Percentiles rank a stretch among this genome's conserved stretches.
Conservation (phyloP, 2,113 vertebrate genomes). For the Cryptomyrus ogoouensis region DNA sequence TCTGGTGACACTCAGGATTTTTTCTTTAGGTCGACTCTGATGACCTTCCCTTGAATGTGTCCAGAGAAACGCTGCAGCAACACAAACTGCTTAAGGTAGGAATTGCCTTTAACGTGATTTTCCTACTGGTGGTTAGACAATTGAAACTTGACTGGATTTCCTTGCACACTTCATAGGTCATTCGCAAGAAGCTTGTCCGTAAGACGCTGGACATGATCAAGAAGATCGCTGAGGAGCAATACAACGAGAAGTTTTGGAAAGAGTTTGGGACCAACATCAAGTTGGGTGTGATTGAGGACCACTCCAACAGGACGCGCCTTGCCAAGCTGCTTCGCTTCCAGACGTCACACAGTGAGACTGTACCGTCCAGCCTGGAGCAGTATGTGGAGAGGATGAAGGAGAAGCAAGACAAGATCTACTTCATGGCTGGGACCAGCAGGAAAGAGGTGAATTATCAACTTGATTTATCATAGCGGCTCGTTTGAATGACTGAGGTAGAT, state of each 20-base stretch:
- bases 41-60: constrained; percentile 95
- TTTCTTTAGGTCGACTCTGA: constrained; percentile 86
- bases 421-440: constrained; percentile 91
- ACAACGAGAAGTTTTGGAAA: constrained; percentile 97
- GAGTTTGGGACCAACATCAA: constrained; percentile 98
- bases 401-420: constrained; percentile 98
- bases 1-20: background rate
- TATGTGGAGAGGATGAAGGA: constrained; percentile 99
- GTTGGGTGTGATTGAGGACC: constrained; percentile 96
- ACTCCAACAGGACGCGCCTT: constrained; percentile 92
- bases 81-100: constrained; percentile 93
- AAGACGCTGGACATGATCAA: constrained; percentile 99
- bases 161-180: constrained; percentile 65
- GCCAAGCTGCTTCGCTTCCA: constrained; percentile 96
- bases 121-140: too few species aligned
- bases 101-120: background rate
- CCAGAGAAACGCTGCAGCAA: constrained; percentile 95
- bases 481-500: background rate
- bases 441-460: constrained; percentile 70
- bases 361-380: constrained; percentile 79
- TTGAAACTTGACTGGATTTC: background rate
- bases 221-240: constrained; percentile 94
- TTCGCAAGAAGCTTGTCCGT: constrained; percentile 95
- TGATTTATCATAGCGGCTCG: background rate
- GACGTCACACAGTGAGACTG: constrained; percentile 79